Base-by-base conservation (phyloP, 2,888 invertebrate species). In the Drosophila cognata region DNA sequence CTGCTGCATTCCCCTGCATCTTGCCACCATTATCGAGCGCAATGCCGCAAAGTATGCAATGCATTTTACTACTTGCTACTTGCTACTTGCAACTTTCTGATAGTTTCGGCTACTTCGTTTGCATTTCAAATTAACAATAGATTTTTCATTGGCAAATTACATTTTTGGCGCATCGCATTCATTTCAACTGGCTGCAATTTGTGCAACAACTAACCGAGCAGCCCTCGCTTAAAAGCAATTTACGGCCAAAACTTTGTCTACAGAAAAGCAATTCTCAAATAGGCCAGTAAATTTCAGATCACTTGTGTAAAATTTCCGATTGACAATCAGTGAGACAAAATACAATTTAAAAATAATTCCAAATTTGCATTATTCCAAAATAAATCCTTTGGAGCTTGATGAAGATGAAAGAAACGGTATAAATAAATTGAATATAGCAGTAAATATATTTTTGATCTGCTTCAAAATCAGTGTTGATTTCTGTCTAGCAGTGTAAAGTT, bases 121-220 rank as follows among this genome's bases (percentile, higher is more conserved):
- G 51, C 11, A 41, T 3, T 29, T 43, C 61, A 74, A 88, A 82
- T 89, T 77, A 88, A 79, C 77, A 84, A 89, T 71, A 69, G 84
- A 85, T 88, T 84, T 88, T 84, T 88, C 67, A 88, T 84, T 82
- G 90, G 85, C 80, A 89, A 89, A 88, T 89, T 89, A 89, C 82
- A 88, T 88, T 84, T 84, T 64, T 70, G 80, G 74, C 76, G 85
- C 84, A 87, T 72, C 75, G 82, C 84, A 67, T 61, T 55, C 56
- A 83, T 62, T 71, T 71, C 18, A 71, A 71, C 33, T 43, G 13
- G 28, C 73, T 16, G 18, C 18, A 25, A 55, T 36, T 55, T 36
- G 60, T 48, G 21, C 18, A 21, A 52, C 10, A 76, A 57, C 52
- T 56, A n/a, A 41, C 25, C 8, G n/a, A 46, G 28, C 48, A 52